Conservation (phyloP, 2,113 vertebrate genomes). For the Acanthochromis polyacanthus region DNA sequence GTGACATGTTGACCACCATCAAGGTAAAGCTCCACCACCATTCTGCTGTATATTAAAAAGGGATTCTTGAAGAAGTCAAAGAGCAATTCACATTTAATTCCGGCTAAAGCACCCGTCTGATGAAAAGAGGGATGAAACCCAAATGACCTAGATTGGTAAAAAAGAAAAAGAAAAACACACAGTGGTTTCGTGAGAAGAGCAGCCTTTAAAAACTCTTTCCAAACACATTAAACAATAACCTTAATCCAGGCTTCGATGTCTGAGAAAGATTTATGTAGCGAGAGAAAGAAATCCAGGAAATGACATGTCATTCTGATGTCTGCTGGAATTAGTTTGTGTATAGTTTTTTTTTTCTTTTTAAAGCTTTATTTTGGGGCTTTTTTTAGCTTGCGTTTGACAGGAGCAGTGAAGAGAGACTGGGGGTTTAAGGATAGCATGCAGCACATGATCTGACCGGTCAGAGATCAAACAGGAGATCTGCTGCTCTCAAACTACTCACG, state of each 20-base stretch:
- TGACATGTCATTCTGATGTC: conserved; percentile 22
- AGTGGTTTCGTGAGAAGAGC: conserved; percentile 1
- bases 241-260: conserved; percentile 43
- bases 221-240: conserved; percentile 18
- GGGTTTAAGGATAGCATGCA: too few relatives aligned
- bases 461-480: too few relatives aligned
- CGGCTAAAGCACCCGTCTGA: not conserved
- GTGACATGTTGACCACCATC: conserved; percentile 9
- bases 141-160: conserved; percentile 41
- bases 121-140: conserved; percentile 11
- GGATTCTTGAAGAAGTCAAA: not conserved
- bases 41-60: conserved; percentile 6
- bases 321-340: conserved; percentile 11
- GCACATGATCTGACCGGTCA: too few relatives aligned
- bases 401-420: too few relatives aligned
- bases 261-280: conserved; percentile 5
- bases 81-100: conserved; percentile 15
- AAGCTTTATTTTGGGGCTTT: too few relatives aligned
- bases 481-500: too few relatives aligned
- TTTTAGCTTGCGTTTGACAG: too few relatives aligned
- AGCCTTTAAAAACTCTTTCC: conserved; percentile 21
- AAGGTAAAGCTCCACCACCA: not conserved
- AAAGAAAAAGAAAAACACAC: conserved; percentile 16
- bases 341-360: not conserved
- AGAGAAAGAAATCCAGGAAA: conserved; percentile 1